Base-by-base conservation (phyloP, 2,888 invertebrate species). In the Bugula neritina region DNA sequence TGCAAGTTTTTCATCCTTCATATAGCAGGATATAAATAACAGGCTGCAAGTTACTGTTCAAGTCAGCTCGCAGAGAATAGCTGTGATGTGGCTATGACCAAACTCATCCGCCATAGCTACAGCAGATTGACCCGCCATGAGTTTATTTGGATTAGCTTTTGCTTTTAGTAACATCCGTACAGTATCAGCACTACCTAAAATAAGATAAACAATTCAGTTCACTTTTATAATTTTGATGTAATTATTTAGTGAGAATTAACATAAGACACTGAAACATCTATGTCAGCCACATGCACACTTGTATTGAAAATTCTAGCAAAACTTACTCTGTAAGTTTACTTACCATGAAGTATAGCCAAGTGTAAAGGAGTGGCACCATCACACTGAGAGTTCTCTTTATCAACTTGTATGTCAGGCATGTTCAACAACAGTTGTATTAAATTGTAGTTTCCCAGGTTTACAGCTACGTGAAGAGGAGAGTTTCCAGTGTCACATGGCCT, bases 381-480 rank as follows among this genome's bases (percentile, higher is more conserved):
- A 77, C 83, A 83, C 73, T 81, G 79, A 1, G 74, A 71, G 74
- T 83, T 84, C 3, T 71, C 69, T 71, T 76, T 75, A 74, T 84
- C 78, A 21, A 83, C 75, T 23, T 80, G 71, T 10, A 81, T 77
- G 34, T 76, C 75, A 1, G 77, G 73, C 71, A 76, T 75, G 55
- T 76, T 75, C 27, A 82, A 77, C 69, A 84, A 74, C 5, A 77
- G 74, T 21, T 77, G 75, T 5, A 82, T 80, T 23, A 83, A 73
- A 23, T 77, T 74, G 21, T 75, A 72, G 72, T 78, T 79, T 43
- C 83, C 83, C 71, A 75, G 78, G 75, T 82, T 82, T 34, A 80
- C 79, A 1, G 83, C 83, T 17, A 82, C 82, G 75, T 83, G 83
- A 5, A 83, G 76, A 3, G 82, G 78, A n/a, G 82, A 80, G 76